Evolutionary conservation across 2,797 vertebrate species (phyloP), one percentile per base, ranked within the genome.

Genomic region (Tamandua tetradactyla): DNA sequence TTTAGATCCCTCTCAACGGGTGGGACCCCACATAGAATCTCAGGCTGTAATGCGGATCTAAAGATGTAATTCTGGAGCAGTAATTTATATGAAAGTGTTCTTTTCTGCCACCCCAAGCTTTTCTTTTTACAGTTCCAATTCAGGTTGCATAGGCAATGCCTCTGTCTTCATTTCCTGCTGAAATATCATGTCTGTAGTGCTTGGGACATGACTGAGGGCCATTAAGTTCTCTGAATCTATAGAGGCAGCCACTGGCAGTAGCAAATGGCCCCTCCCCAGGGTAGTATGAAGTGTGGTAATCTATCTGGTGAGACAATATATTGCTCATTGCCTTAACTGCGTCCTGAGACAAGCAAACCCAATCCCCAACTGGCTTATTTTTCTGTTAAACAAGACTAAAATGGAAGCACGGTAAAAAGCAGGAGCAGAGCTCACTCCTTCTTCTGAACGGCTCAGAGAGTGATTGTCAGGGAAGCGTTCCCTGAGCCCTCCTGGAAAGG

Each of bases 261-360:
- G 59, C 61, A 47, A 18, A 22, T 0, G 89, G 40, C 22, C 32
- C 37, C 25, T 78, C 57, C 11, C 14, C n/a, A 49, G 57, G 37
- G 32, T 0, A 22, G 17, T 3, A 7, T 49, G 15, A 75, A 40
- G 61, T 27, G 35, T 1, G 20, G 12, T 37, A 4, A 13, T 40
- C 37, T 35, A 3, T 42, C 55, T 44, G 25, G 42, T 81, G 49
- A 75, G 40, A 76, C 94, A 95, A 87, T 93, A 91, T 61, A 87
- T 86, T 86, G 95, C 87, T 89, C 59, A 64, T 91, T 92, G 89
- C 91, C 80, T 96, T 87, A 95, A 22, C 74, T 82, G 76, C 61
- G 87, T 44, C 93, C 88, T 75, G 96, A 96, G 95, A 97, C 85
- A 32, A 83, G 57, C 86, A 92, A 20, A 62, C 18, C 27, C 11